Evolutionary conservation across 2,888 invertebrate genomes (phyloP).

Genomic region (Sinodicranocentrus sp.): DNA sequence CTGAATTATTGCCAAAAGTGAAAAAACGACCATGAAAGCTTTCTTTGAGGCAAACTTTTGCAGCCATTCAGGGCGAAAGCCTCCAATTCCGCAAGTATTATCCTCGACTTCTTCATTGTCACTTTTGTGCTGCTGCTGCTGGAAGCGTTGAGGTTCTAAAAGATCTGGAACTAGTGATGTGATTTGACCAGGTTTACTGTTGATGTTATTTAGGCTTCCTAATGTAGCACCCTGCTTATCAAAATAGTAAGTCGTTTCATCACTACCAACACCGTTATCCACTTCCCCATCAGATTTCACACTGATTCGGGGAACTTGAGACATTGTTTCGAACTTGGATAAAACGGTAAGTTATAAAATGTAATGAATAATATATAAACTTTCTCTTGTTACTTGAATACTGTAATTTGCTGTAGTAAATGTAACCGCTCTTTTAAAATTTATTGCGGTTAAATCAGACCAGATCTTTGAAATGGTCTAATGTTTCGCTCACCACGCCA

Average conservation of each 20-base stretch:
- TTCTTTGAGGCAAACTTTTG: constrained; percentile 82
- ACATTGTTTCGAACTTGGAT: constrained; percentile 39
- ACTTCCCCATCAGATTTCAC: neutral
- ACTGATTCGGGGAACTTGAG: constrained; percentile 40
- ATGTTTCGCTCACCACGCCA: no score
- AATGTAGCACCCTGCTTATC: constrained; percentile 36
- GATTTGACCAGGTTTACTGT: constrained; percentile 53
- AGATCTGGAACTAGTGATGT: constrained; percentile 52
- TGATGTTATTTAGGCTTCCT: constrained; percentile 10
- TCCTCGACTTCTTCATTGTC: constrained; percentile 7
- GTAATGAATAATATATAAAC: no score
- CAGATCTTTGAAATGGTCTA: no score
- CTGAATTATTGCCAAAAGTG: constrained; percentile 82
- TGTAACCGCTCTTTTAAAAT: no score
- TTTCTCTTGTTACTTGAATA: no score
- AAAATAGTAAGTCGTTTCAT: constrained; percentile 51
- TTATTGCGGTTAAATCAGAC: no score
- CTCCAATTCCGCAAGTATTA: constrained; percentile 81
- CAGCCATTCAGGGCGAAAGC: constrained; percentile 82
- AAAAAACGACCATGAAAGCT: constrained; percentile 83
- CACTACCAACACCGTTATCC: constrained; percentile 18
- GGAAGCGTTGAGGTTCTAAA: constrained; percentile 29
- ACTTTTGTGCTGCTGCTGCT: neutral
- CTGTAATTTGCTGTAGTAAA: no score
- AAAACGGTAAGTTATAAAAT: no score